phyloP scores from a whole-genome alignment of 2,888 invertebrate species.

The Pheosia tremula region DNA sequence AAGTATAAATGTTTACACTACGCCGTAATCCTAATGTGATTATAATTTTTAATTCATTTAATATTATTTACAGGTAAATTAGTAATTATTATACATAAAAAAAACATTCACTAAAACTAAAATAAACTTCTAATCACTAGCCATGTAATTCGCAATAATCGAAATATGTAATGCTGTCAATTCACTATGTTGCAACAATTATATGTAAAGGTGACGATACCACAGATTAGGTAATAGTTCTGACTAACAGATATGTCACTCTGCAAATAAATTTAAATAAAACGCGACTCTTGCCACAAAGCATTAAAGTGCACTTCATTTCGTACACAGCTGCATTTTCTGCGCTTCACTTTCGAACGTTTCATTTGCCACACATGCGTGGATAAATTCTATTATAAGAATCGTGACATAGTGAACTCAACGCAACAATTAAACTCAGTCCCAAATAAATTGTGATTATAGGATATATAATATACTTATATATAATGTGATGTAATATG shows the following conservation, averaged over 20 bases:
- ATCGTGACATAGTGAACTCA: slow-evolving; percentile 35
- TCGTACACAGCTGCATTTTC: too few species aligned
- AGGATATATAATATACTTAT: slow-evolving; percentile 24
- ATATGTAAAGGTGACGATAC: neutral
- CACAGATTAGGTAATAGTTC: too few species aligned
- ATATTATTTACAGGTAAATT: slow-evolving; percentile 65
- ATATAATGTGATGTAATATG: slow-evolving; percentile 29
- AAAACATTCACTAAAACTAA: slow-evolving; percentile 64
- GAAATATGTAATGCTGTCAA: slow-evolving; percentile 45
- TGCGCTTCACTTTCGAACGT: too few species aligned
- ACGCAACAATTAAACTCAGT: slow-evolving; percentile 45
- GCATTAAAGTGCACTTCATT: too few species aligned
- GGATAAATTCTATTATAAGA: too few species aligned
- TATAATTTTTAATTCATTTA: slow-evolving; percentile 38
- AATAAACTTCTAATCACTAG: slow-evolving; percentile 82
- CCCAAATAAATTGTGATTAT: slow-evolving; percentile 43
- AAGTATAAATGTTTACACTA: slow-evolving; percentile 31
- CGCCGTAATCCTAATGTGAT: slow-evolving; percentile 36
- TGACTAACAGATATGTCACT: too few species aligned
- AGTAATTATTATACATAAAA: slow-evolving; percentile 57
- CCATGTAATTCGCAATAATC: slow-evolving; percentile 78
- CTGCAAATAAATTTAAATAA: too few species aligned
- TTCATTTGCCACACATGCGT: too few species aligned
- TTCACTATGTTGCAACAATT: slow-evolving; percentile 28
- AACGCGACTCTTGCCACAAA: too few species aligned